A percentile compares a stretch with the other conserved stretches of the same genome.
Conservation (phyloP, 2,888 invertebrate genomes). For the Philopedon plagiatum region DNA sequence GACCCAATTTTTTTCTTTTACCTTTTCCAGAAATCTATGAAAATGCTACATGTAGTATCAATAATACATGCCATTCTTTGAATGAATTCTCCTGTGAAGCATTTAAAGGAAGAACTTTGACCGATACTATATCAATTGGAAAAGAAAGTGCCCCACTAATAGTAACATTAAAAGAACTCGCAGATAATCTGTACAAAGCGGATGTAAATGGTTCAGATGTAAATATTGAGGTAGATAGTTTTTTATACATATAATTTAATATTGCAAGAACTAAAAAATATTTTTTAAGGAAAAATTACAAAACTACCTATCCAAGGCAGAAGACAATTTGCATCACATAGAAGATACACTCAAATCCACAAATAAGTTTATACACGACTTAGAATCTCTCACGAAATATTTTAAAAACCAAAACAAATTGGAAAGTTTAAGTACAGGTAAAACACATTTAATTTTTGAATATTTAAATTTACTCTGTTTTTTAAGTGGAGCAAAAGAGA, state of each 20-base stretch:
- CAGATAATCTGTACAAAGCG: conserved; percentile 1
- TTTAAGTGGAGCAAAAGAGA: too few relatives aligned
- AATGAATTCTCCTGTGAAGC: neutral
- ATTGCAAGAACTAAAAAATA: neutral
- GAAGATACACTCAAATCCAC: neutral
- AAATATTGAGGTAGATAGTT: conserved; percentile 5
- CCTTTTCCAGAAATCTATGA: neutral
- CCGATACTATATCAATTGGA: neutral
- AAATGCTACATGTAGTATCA: neutral
- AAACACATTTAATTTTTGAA: neutral
- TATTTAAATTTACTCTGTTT: too few relatives aligned
- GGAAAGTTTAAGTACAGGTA: conserved; percentile 16
- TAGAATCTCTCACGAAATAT: neutral
- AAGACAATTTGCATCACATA: neutral
- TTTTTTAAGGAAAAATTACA: conserved; percentile 4
- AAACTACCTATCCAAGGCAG: neutral
- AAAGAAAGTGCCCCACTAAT: conserved; percentile 17
- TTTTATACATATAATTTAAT: neutral
- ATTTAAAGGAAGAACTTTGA: neutral
- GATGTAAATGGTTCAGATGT: neutral
- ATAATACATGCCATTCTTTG: neutral
- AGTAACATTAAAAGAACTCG: conserved; percentile 12
- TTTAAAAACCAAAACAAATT: neutral
- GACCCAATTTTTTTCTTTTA: neutral
- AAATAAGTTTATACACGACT: neutral